These are phyloP conservation scores for Drosophila leontia DNA, from an alignment of 1,140 invertebrate species.

Conservation along the genomic window DNA sequence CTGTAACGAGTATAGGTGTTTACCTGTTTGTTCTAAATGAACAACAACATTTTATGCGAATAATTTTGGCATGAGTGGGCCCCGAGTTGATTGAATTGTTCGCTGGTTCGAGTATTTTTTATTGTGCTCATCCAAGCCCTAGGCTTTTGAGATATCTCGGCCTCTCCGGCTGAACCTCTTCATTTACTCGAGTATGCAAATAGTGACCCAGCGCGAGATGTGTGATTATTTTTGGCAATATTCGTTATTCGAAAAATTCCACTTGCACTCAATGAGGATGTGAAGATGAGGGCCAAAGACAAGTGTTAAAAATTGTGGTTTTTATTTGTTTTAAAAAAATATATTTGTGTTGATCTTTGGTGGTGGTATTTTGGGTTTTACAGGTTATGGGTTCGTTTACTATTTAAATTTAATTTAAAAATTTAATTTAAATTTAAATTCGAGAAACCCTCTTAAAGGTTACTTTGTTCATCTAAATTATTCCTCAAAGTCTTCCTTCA, in stretches of 20 bases:
- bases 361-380: background rate
- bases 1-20: slow-evolving; percentile 39
- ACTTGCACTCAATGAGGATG: slow-evolving; percentile 27
- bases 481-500: too few relatives aligned
- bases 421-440: too few relatives aligned
- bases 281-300: slow-evolving; percentile 20
- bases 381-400: accelerated
- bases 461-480: too few relatives aligned
- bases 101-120: slow-evolving; percentile 54
- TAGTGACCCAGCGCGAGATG: slow-evolving; percentile 15
- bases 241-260: slow-evolving; percentile 38
- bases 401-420: background rate
- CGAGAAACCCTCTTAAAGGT: too few relatives aligned
- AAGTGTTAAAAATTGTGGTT: slow-evolving; percentile 10
- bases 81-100: slow-evolving; percentile 56
- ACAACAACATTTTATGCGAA: slow-evolving; percentile 44
- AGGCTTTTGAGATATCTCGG: slow-evolving; percentile 31
- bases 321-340: slow-evolving; percentile 1
- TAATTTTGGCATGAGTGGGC: slow-evolving; percentile 61
- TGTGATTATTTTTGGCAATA: slow-evolving; percentile 43
- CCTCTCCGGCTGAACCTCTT: slow-evolving; percentile 45
- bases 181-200: slow-evolving; percentile 40
- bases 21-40: slow-evolving; percentile 76
- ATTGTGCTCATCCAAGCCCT: slow-evolving; percentile 34
- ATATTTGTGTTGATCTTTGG: background rate